Conservation (phyloP, 2,888 invertebrate species). For the Tiliacea aurago region DNA sequence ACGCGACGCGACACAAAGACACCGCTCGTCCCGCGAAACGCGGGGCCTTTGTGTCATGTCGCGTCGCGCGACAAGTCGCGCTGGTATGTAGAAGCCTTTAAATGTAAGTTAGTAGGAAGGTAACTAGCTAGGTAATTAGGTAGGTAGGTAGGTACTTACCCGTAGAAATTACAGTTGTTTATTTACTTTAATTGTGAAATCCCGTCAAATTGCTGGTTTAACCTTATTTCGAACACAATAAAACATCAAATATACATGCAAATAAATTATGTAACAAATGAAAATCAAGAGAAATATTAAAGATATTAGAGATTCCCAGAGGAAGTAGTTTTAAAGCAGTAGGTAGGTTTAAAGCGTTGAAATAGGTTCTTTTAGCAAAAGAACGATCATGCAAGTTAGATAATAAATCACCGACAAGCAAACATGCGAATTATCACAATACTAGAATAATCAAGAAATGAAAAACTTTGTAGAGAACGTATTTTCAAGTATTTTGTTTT, state of each 20-base stretch:
- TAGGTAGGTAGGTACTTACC: conserved; percentile 1
- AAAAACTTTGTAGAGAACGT: not conserved
- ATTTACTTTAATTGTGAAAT: not conserved
- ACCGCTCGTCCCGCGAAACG: too few species aligned
- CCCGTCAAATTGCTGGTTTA: not conserved
- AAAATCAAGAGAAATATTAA: not conserved
- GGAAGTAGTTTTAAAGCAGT: not conserved
- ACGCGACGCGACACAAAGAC: too few species aligned
- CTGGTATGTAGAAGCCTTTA: too few species aligned
- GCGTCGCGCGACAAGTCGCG: too few species aligned
- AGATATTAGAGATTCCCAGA: not conserved
- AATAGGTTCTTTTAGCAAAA: not conserved
- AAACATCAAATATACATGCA: conserved; percentile 5
- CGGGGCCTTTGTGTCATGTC: too few species aligned
- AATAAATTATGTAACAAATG: not conserved
- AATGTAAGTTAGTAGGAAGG: too few species aligned
- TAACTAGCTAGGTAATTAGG: too few species aligned
- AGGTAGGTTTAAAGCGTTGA: not conserved
- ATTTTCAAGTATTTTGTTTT: conserved; percentile 1
- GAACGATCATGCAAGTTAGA: not conserved
- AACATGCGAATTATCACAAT: not conserved
- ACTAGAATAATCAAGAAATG: not conserved
- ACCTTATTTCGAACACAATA: not conserved
- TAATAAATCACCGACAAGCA: not conserved
- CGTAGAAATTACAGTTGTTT: not conserved